Base-by-base conservation (phyloP, 2,113 vertebrate species). In the Cyprinus carpio region DNA sequence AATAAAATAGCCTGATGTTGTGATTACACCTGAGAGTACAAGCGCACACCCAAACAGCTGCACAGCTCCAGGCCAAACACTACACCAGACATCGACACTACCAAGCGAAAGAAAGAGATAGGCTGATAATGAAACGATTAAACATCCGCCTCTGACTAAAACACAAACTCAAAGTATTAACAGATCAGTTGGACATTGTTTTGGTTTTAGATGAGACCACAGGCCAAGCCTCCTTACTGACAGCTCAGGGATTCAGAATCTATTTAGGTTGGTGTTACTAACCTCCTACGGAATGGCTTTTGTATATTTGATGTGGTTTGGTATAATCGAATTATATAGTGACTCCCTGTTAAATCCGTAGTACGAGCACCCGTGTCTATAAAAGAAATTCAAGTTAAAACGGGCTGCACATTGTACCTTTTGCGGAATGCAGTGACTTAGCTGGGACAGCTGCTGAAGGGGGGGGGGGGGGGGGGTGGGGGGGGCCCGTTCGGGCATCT, bases 351-450 rank as follows among this genome's bases (percentile, higher is more conserved):
- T 3, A 46, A 46, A 46, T 64, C 60, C 12, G n/a, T 31, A 4
- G 27, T 67, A n/a, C 0, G 18, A 31, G 29, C 15, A 31, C 8
- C 2, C 18, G 64, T 7, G 64, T n/a, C 27, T 67, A 18, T 4
- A 3, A 31, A 15, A 40, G 8, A 5, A 69, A 31, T 71, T n/a
- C 29, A 4, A 54, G 12, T 54, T 29, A 31, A 16, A 56, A 18
- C 20, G 18, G 23, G 34, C 1, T 4, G 8, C 37, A 88, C 90
- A n/a, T n/a, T n/a, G 88, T 83, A 99, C 98, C 98, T 95, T 99
- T 99, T n/a, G 90, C 98, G 95, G 88, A 99, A n/a, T 99, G 84
- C 97, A n/a, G n/a, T 97, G 75, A 98, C 97, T 0, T 99, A 99
- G 88, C 96, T 98, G 91, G n/a, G n/a, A n/a, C n/a, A n/a, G n/a